Conservation (phyloP, 2,797 vertebrate genomes). For the Discoglossus pictus region DNA sequence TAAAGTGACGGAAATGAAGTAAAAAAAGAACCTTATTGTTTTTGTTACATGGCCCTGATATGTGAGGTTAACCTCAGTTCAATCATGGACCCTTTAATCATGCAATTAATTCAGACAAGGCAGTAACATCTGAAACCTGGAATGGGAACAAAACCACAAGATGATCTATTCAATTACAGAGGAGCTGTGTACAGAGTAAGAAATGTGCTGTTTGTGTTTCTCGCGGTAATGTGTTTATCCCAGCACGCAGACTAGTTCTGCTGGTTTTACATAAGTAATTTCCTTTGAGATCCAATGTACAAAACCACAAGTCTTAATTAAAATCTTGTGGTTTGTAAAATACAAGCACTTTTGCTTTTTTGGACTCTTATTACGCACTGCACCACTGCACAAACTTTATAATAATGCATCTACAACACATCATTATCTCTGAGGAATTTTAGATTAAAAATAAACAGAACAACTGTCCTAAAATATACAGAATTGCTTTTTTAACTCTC, state of each 20-base stretch:
- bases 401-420: slow-evolving; percentile 38
- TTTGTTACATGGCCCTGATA: slow-evolving; percentile 14
- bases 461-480: slow-evolving; percentile 2
- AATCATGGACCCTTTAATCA: slow-evolving; percentile 32
- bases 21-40: slow-evolving; percentile 6
- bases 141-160: slow-evolving; percentile 42
- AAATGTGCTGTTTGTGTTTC: slow-evolving; percentile 38
- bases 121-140: slow-evolving; percentile 25
- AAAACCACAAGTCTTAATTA: slow-evolving; percentile 52
- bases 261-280: slow-evolving; percentile 50
- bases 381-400: slow-evolving; percentile 16
- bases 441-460: slow-evolving; percentile 13
- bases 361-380: slow-evolving; percentile 27
- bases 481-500: neutral
- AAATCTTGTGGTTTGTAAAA: slow-evolving; percentile 47
- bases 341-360: slow-evolving; percentile 28
- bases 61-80: slow-evolving; percentile 40
- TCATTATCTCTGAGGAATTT: slow-evolving; percentile 20
- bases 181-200: slow-evolving; percentile 31
- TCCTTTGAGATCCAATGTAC: slow-evolving; percentile 48
- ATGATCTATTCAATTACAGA: slow-evolving; percentile 48
- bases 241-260: slow-evolving; percentile 42
- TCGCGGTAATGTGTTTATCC: slow-evolving; percentile 49
- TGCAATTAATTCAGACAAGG: slow-evolving; percentile 35
- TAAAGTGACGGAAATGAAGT: too few relatives aligned